These are phyloP conservation scores for Salvelinus fontinalis DNA, from an alignment of 2,113 vertebrate species.

Conservation along the genomic window DNA sequence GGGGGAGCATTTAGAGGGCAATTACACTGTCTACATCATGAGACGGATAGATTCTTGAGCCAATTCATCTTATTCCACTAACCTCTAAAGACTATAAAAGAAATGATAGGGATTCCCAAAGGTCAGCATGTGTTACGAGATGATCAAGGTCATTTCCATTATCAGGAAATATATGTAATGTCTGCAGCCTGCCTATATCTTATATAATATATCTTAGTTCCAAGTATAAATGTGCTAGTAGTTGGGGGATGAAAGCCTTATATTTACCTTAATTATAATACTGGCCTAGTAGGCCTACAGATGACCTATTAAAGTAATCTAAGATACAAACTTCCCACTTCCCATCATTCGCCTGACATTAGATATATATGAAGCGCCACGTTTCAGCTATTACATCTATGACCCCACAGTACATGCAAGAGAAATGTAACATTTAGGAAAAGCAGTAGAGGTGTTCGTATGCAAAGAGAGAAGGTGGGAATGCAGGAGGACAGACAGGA, in stretches of 20 bases:
- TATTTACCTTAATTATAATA: background rate
- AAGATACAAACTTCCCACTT: background rate
- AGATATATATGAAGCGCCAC: background rate
- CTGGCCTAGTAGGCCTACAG: background rate
- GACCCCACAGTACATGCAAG: background rate
- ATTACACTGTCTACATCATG: background rate
- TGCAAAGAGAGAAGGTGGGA: slow-evolving; percentile 18
- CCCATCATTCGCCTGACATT: background rate
- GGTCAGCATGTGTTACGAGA: background rate
- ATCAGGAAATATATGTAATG: too few species aligned
- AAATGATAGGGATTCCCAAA: background rate
- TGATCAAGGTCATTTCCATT: background rate
- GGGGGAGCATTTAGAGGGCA: background rate
- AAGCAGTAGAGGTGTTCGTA: slow-evolving; percentile 14
- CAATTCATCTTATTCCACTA: too few species aligned
- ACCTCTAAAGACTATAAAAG: too few species aligned
- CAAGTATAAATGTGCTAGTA: background rate
- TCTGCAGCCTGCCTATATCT: too few species aligned
- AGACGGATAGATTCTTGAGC: background rate
- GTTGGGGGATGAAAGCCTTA: background rate
- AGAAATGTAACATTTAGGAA: slow-evolving; percentile 9
- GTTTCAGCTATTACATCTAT: background rate
- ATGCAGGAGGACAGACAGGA: slow-evolving; percentile 20
- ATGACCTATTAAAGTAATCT: background rate
- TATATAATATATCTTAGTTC: background rate